A percentile compares a stretch with the other conserved stretches of the same genome.
phyloP scores from a whole-genome alignment of 2,113 vertebrate genomes.

The Plestiodon gilberti region DNA sequence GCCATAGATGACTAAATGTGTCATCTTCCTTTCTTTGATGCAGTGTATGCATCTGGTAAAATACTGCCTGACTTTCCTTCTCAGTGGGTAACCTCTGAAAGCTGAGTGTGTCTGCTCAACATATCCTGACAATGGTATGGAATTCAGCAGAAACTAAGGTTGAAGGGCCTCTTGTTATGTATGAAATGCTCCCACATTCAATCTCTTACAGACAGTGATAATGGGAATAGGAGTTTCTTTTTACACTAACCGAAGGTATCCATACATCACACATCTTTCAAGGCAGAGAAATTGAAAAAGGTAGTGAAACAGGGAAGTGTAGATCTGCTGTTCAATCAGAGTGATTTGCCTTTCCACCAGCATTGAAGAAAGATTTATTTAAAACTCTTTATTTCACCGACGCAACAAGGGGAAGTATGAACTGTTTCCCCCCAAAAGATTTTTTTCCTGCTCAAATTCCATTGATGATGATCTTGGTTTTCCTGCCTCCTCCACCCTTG shows the following conservation, averaged over 20 bases:
- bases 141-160: background rate
- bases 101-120: background rate
- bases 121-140: background rate
- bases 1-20: background rate
- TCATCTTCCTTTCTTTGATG: background rate
- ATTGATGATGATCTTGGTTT: conserved; percentile 52
- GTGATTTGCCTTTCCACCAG: conserved; percentile 20
- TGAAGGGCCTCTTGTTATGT: background rate
- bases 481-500: conserved; percentile 50
- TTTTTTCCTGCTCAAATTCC: conserved; percentile 50
- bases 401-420: conserved; percentile 56
- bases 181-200: background rate
- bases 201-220: background rate
- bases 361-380: conserved; percentile 51
- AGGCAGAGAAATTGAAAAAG: background rate
- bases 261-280: background rate
- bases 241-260: background rate
- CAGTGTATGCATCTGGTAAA: background rate
- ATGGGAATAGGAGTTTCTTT: background rate
- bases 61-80: background rate
- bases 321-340: background rate
- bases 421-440: conserved; percentile 58
- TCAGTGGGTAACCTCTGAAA: background rate
- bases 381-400: conserved; percentile 47
- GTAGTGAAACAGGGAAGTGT: background rate